Evolutionary conservation across 2,113 vertebrate genomes (phyloP).

Genomic region (Percopsis transmontana): DNA sequence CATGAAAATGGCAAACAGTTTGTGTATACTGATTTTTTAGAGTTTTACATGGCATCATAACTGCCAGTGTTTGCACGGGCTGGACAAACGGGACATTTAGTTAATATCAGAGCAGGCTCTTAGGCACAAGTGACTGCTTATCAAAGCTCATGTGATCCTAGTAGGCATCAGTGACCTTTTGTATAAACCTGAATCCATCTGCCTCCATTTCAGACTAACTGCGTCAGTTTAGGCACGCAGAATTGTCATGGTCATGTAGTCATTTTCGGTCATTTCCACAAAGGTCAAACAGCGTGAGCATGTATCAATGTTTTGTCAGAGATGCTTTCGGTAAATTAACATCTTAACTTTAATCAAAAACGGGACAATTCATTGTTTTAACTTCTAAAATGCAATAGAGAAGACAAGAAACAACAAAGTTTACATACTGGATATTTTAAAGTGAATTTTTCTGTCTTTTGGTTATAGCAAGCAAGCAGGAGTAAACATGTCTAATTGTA

Average conservation of each 20-base stretch:
- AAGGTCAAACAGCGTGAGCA: constrained; percentile 19
- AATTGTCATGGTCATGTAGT: constrained; percentile 7
- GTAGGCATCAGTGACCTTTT: constrained; percentile 46
- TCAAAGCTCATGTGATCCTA: constrained; percentile 10
- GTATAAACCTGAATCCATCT: not conserved
- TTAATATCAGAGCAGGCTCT: constrained; percentile 7
- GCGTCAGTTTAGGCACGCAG: not conserved
- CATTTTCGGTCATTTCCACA: not conserved
- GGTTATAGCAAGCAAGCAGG: too few relatives aligned
- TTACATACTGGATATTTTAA: too few relatives aligned
- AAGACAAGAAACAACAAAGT: not conserved
- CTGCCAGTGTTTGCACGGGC: not conserved
- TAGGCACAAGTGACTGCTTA: not conserved
- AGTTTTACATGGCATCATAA: not conserved
- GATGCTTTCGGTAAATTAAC: not conserved
- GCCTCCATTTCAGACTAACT: not conserved
- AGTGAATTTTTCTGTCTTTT: too few relatives aligned
- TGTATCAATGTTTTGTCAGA: constrained; percentile 3
- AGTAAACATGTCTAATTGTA: too few relatives aligned
- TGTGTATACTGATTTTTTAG: too few relatives aligned
- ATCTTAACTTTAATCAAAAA: not conserved
- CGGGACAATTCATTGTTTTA: not conserved
- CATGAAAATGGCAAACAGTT: too few relatives aligned
- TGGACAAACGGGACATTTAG: not conserved
- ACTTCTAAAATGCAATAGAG: not conserved